Conservation (phyloP, 2,888 invertebrate species). For the Nebria brevicollis region DNA sequence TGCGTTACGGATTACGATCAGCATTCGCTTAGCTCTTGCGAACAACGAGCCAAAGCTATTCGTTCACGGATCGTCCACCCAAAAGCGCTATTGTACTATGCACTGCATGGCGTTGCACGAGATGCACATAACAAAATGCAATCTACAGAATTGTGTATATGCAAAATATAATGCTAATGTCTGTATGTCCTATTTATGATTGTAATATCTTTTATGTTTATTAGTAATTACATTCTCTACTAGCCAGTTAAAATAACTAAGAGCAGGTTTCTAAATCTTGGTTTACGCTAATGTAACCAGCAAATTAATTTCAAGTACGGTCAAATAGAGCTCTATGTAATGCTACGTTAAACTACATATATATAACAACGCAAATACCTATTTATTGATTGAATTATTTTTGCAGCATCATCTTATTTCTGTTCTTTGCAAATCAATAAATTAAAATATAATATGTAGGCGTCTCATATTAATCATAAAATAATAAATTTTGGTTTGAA, state of each 20-base stretch:
- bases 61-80: not conserved
- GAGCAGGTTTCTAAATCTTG: not conserved
- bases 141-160: constrained; percentile 1
- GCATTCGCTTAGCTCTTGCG: constrained; percentile 25
- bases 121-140: not conserved
- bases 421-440: too few relatives aligned
- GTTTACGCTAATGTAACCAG: not conserved
- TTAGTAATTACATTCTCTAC: constrained; percentile 1
- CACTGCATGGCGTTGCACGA: not conserved
- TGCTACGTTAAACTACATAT: not conserved
- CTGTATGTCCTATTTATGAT: not conserved
- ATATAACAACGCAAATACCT: not conserved
- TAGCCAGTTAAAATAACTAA: not conserved
- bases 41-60: not conserved
- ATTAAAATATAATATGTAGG: too few relatives aligned
- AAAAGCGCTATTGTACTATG: not conserved
- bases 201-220: not conserved
- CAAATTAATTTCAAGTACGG: not conserved
- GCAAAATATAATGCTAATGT: not conserved
- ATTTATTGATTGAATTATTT: too few relatives aligned
- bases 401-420: too few relatives aligned
- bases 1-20: constrained; percentile 27
- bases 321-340: not conserved
- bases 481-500: too few relatives aligned
- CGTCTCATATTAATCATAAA: too few relatives aligned